These are phyloP conservation scores for Tupiocoris notatus DNA, from an alignment of 2,888 invertebrate genomes.

Conservation along the genomic window DNA sequence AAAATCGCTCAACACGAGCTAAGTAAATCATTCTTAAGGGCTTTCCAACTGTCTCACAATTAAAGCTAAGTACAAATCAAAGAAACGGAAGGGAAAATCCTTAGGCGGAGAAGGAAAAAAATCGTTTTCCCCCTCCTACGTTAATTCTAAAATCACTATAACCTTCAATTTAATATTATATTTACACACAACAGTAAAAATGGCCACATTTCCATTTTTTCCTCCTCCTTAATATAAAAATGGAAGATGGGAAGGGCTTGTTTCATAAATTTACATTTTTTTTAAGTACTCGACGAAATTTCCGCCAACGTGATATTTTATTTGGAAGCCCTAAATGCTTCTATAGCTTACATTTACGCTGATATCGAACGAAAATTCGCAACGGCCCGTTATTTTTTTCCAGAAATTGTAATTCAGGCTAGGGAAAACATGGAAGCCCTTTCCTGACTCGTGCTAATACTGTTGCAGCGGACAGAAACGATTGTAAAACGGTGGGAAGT, in stretches of 20 bases:
- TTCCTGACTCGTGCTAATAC: neutral
- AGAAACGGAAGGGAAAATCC: slow-evolving; percentile 23
- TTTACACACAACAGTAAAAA: slow-evolving; percentile 24
- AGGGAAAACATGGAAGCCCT: neutral
- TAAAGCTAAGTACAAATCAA: slow-evolving; percentile 30
- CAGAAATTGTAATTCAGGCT: neutral
- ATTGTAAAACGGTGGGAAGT: too few species aligned
- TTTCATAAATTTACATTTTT: neutral
- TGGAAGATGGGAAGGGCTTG: slow-evolving; percentile 36
- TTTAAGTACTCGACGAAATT: slow-evolving; percentile 7
- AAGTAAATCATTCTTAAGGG: neutral
- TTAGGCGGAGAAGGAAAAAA: slow-evolving; percentile 11
- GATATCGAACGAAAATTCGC: neutral
- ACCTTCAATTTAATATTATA: slow-evolving; percentile 20
- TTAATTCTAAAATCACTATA: slow-evolving; percentile 32
- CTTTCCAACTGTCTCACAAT: slow-evolving; percentile 9
- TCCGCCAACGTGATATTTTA: slow-evolving; percentile 3
- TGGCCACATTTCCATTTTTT: neutral
- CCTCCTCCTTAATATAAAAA: slow-evolving; percentile 15
- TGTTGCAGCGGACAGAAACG: too few species aligned
- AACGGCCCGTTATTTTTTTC: too few species aligned
- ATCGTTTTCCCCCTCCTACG: neutral
- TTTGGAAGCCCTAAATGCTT: slow-evolving; percentile 34
- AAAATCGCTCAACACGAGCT: neutral
- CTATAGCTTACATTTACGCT: slow-evolving; percentile 10